Evolutionary conservation across 2,888 invertebrate species (phyloP).

Genomic region (Halocaridina rubra): DNA sequence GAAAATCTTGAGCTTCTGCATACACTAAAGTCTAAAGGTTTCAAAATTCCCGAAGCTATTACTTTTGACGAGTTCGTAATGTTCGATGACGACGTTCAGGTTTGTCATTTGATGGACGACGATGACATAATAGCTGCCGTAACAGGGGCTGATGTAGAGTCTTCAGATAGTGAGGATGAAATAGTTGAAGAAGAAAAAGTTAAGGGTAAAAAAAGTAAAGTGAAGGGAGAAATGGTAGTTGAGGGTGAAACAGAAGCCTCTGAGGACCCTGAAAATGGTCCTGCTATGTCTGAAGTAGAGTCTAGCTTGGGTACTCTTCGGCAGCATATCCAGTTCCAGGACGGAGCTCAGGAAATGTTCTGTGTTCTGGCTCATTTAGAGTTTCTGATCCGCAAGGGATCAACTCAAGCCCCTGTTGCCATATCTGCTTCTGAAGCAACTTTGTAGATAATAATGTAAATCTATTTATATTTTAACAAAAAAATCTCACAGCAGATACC

Average conservation of each 20-base stretch:
- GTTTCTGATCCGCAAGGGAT: conserved; percentile 43
- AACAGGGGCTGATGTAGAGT: conserved; percentile 54
- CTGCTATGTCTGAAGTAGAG: conserved; percentile 50
- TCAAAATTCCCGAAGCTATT: conserved; percentile 50
- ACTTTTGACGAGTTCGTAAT: conserved; percentile 59
- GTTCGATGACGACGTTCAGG: conserved; percentile 59
- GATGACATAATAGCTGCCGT: conserved; percentile 60
- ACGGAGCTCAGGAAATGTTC: conserved; percentile 56
- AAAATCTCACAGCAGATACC: too few relatives aligned
- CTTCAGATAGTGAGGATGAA: conserved; percentile 58
- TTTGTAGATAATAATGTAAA: neutral
- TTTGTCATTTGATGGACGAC: conserved; percentile 62
- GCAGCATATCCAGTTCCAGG: conserved; percentile 46
- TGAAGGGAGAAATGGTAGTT: conserved; percentile 27
- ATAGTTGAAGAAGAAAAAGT: conserved; percentile 9
- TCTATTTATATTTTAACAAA: too few relatives aligned
- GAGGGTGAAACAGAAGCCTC: neutral
- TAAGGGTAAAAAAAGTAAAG: conserved; percentile 17
- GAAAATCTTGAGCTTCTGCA: conserved; percentile 59
- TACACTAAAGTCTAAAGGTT: conserved; percentile 51
- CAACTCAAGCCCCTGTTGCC: conserved; percentile 18
- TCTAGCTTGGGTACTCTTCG: conserved; percentile 35
- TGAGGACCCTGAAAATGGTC: conserved; percentile 18
- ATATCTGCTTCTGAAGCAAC: conserved; percentile 19
- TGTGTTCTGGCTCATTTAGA: conserved; percentile 48